Evolutionary conservation across 2,888 invertebrate genomes (phyloP), one percentile per base, ranked within the genome.

Genomic region (Tyria jacobaeae): DNA sequence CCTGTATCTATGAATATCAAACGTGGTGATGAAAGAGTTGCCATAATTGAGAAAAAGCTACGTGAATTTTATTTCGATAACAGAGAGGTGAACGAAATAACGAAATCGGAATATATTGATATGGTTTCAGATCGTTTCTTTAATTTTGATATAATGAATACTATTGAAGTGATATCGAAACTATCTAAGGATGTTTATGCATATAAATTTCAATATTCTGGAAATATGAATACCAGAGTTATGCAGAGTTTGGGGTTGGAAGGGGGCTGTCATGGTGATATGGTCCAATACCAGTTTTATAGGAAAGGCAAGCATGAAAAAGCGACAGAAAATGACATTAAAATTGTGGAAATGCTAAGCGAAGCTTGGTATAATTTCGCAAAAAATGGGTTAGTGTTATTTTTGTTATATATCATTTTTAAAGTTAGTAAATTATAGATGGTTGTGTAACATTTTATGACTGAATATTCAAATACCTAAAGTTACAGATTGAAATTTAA

Each of bases 221-320:
- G 94, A 0, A 86, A 85, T 61, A 71, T 93, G 80, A 87, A 89
- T 63, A 89, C 89, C 0, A 82, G 87, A 14, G 70, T 80, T 0
- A 89, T 92, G 89, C 83, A 81, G 52, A 80, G 66, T 17, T 75
- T 92, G 4, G 87, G 84, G 0, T 15, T 90, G 0, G 75, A 83
- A 55, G 93, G 94, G 0, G 86, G 92, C 0, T 76, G 87, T 0
- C 94, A 94, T 41, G 90, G 92, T 0, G 94, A 94, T 64, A 77
- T 90, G 34, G 77, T 91, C 0, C 90, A 89, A 24, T 93, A 93
- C 41, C 77, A 87, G 49, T 92, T 93, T 64, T 92, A 89, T 66
- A 90, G 83, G 25, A 75, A 84, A 21, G 83, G 60, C 37, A 92
- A 92, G 66, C 84, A 82, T 3, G 71, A 79, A 0, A 77, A 80